Conservation (phyloP, 2,888 invertebrate species). For the Adineta ricciae region DNA sequence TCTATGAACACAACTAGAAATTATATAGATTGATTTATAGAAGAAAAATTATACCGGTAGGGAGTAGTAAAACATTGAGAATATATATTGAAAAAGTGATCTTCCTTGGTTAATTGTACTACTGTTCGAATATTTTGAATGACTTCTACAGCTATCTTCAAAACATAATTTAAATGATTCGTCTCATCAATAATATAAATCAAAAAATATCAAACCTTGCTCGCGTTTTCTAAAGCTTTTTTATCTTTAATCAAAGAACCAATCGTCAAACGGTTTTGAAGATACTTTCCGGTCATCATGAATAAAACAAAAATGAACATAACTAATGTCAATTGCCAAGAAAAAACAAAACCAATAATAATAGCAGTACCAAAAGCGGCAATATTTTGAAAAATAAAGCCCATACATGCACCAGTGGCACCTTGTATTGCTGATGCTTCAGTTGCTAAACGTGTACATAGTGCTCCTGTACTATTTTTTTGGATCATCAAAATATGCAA, state of each 20-base stretch:
- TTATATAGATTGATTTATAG: neutral
- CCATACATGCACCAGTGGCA: slow-evolving; percentile 39
- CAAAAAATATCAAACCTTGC: neutral
- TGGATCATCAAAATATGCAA: slow-evolving; percentile 46
- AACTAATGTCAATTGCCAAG: too few species aligned
- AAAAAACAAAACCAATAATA: slow-evolving; percentile 50
- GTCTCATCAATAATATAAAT: too few species aligned
- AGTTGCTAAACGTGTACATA: slow-evolving; percentile 45
- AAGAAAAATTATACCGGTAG: neutral
- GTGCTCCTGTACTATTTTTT: slow-evolving; percentile 46
- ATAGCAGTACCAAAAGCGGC: slow-evolving; percentile 48
- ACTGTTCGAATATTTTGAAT: slow-evolving; percentile 32
- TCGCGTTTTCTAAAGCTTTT: slow-evolving; percentile 24
- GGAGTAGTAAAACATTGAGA: neutral
- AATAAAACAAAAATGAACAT: slow-evolving; percentile 50
- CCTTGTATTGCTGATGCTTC: slow-evolving; percentile 48
- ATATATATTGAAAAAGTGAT: slow-evolving; percentile 25
- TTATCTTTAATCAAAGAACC: slow-evolving; percentile 29
- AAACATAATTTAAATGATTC: too few species aligned
- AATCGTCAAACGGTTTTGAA: neutral
- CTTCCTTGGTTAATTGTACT: slow-evolving; percentile 24
- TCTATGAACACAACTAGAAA: neutral
- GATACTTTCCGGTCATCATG: slow-evolving; percentile 46
- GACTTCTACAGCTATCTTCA: slow-evolving; percentile 22
- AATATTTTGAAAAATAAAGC: slow-evolving; percentile 45